phyloP scores from a whole-genome alignment of 2,797 vertebrate genomes.

The Tachyglossus aculeatus region DNA sequence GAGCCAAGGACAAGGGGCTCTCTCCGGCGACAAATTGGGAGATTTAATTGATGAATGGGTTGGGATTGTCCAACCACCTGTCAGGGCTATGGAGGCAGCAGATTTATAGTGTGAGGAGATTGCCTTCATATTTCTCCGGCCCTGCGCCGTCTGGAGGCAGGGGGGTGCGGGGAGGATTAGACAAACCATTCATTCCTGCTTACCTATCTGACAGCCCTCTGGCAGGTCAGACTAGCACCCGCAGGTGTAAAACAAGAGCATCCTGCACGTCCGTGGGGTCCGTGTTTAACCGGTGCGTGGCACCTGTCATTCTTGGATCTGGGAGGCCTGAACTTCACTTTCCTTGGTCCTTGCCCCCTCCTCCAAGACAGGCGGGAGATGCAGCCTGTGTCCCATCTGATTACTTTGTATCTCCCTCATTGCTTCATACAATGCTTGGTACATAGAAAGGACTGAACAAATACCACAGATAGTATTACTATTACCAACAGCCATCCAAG shows the following conservation, averaged over 20 bases:
- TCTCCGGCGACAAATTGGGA: slow-evolving; percentile 26
- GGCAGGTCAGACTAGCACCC: slow-evolving; percentile 29
- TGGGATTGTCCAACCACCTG: slow-evolving; percentile 35
- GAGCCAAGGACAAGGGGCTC: not conserved
- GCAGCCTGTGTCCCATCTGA: too few species aligned
- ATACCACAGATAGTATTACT: too few species aligned
- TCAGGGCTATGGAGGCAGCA: slow-evolving; percentile 2
- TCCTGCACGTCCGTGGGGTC: slow-evolving; percentile 34
- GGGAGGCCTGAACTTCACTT: slow-evolving; percentile 44
- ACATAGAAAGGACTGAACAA: too few species aligned
- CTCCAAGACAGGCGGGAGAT: slow-evolving; percentile 13
- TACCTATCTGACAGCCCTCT: not conserved
- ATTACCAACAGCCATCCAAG: too few species aligned
- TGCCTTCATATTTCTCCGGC: slow-evolving; percentile 7
- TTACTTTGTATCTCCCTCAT: too few species aligned
- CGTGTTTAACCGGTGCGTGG: slow-evolving; percentile 52
- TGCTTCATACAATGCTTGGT: too few species aligned
- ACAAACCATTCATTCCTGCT: slow-evolving; percentile 41
- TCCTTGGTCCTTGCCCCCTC: slow-evolving; percentile 23
- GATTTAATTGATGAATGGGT: not conserved
- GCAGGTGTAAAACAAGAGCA: slow-evolving; percentile 57
- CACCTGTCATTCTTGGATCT: slow-evolving; percentile 35
- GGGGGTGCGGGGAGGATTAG: slow-evolving; percentile 10
- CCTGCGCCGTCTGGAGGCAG: not conserved
- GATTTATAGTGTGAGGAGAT: slow-evolving; percentile 24